A percentile compares a stretch with the other conserved stretches of the same genome.
Evolutionary conservation across 2,113 vertebrate species (phyloP).

Genomic region (Chaetura pelagica): DNA sequence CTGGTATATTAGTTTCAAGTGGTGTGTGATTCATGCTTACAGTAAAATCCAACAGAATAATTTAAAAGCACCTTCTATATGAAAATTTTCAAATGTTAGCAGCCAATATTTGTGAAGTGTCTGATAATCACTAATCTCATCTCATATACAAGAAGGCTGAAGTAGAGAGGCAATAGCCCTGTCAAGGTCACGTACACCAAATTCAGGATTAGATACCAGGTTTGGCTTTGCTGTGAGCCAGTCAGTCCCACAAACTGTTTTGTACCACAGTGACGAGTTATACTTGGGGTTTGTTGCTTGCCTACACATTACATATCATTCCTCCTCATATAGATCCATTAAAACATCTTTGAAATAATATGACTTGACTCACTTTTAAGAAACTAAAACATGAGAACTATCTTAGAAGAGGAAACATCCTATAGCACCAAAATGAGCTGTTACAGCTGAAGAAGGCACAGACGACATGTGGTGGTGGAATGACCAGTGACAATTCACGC

Average conservation of each 20-base stretch:
- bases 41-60: background rate
- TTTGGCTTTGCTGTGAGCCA: background rate
- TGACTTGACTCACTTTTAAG: background rate
- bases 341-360: background rate
- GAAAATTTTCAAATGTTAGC: constrained; percentile 4
- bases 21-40: background rate
- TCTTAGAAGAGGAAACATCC: background rate
- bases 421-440: background rate
- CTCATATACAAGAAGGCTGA: background rate
- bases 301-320: background rate
- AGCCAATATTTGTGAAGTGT: background rate
- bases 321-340: background rate
- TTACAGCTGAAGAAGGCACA: background rate
- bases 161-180: background rate
- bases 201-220: background rate
- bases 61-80: background rate
- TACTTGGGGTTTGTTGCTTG: background rate
- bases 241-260: background rate
- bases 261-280: fast-evolving
- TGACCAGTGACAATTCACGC: background rate
- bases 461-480: fast-evolving
- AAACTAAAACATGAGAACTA: background rate
- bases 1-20: background rate
- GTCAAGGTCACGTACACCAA: background rate
- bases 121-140: background rate